Evolutionary conservation across 2,113 vertebrate species (phyloP), one percentile per base, ranked within the genome.

Genomic region (Dasypus novemcinctus): DNA sequence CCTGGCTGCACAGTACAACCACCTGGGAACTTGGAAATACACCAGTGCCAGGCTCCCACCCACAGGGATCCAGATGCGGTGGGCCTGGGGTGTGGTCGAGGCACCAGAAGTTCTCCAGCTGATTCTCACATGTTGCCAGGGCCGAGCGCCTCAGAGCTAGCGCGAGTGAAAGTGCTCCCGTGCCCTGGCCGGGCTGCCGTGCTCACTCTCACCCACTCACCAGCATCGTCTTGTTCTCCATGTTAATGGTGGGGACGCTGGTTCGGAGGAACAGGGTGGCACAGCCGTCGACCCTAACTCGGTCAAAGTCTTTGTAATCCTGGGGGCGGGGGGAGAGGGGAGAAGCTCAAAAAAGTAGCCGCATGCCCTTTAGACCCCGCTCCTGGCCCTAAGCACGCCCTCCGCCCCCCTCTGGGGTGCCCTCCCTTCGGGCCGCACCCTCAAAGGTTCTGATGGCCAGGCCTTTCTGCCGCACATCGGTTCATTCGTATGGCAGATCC

Each of bases 221-320:
- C 98, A 57, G 33, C 59, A 85, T 91, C 0, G 96, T 98, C 92
- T 98, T 97, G 52, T 97, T 98, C 63, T 98, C 98, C 99, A 99
- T 99, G 98, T 85, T 99, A 97, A 99, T 98, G 91, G 98, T 98
- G n/a, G 98, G 97, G 61, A 98, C 95, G 21, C 98, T 97, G 0
- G 98, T 99, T 74, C 98, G 98, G 79, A 99, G 99, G 97, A 99
- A 99, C 82, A 99, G 98, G 0, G 98, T 99, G 2, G 99, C 99
- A 12, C 96, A 95, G 75, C 99, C 99, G 0, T 76, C 95, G 78
- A 99, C 99, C 25, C 75, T 98, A 41, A 99, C 98, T 57, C 98
- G 98, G 92, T 98, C 98, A 54, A 98, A 98, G 21, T 99, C 97
- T 25, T 82, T 57, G 96, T 98, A 99, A 95, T 99, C 99, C 99